Percentiles rank a stretch among this genome's conserved stretches.
These are phyloP conservation scores for Sphyrna mokarran DNA, from an alignment of 2,113 vertebrate species.

Conservation along the genomic window DNA sequence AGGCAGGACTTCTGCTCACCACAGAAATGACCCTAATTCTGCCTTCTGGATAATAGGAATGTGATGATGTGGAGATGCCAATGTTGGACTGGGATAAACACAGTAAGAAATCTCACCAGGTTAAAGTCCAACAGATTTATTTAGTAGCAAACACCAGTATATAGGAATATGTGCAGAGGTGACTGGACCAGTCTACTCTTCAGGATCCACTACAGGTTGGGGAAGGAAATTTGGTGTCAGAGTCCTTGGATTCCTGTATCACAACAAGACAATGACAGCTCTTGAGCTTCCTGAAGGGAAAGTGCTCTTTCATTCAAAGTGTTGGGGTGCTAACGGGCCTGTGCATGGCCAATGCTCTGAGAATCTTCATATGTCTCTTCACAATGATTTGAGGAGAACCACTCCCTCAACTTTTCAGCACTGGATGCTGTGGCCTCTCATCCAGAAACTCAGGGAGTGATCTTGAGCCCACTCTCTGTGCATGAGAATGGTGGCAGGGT, in stretches of 20 bases:
- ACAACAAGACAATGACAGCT: neutral
- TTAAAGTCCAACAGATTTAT: too few species aligned
- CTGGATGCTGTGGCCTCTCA: neutral
- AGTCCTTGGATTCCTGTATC: neutral
- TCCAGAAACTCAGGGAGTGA: neutral
- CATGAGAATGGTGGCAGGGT: too few species aligned
- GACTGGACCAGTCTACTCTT: neutral
- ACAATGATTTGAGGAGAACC: neutral
- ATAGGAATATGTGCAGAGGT: neutral
- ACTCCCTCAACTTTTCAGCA: neutral
- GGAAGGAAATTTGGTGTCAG: neutral
- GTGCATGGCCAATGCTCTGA: neutral
- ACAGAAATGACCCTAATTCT: neutral
- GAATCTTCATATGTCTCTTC: neutral
- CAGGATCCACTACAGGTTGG: neutral
- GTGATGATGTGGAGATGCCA: too few species aligned
- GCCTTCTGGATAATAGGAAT: neutral
- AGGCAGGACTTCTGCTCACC: neutral
- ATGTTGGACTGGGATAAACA: too few species aligned
- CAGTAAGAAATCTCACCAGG: too few species aligned
- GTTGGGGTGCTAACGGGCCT: neutral
- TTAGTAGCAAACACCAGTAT: too few species aligned
- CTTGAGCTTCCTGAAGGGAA: neutral
- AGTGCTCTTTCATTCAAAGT: neutral
- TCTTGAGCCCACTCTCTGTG: too few species aligned